Base-by-base conservation (phyloP, 1,140 invertebrate species). In the Forficula auricularia region DNA sequence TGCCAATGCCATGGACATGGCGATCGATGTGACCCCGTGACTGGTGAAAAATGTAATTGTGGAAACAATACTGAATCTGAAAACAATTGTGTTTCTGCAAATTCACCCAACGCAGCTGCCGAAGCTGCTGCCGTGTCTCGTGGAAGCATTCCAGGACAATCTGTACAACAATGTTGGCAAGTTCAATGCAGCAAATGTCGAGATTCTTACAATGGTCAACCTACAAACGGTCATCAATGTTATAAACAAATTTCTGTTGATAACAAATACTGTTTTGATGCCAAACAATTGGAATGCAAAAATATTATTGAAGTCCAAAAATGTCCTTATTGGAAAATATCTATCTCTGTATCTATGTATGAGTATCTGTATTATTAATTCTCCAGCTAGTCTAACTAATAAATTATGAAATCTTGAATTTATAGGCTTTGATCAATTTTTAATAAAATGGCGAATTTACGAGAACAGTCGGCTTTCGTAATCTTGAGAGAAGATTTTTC, bases 1-100 rank as follows among this genome's bases (percentile, higher is more conserved):
- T 91, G 88, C 54, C 79, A 92, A 56, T 96, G 92, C 58, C 84
- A 96, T 58, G 88, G 89, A 0, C 92, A 97, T 65, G 88, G 89
- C 19, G 79, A 86, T 54, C 77, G 71, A 1, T 96, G 91, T 61
- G 79, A 95, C 65, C 75, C 78, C 4, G 73, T 87, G 7, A 87
- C 84, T n/a, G 90, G 91, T 1, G 82, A 88, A 57, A 82, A 88
- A 48, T 95, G 90, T 59, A 82, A 88, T 56, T 97, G 91, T 57
- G 75, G 79, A 48, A 96, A 97, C 61, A 96, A 96, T 60, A 96
- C 91, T 0, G 86, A 92, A 58, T 90, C 83, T 53, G 86, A 90
- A 54, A 65, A 72, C 33, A 72, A 77, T 10, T 91, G 87, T 53
- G 30, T 12, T 16, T 53, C 60, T 66, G 52, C 67, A 66, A 0